A percentile compares a stretch with the other conserved stretches of the same genome.
Conservation (phyloP, 2,113 vertebrate species). For the Himantopus leucocephalus region DNA sequence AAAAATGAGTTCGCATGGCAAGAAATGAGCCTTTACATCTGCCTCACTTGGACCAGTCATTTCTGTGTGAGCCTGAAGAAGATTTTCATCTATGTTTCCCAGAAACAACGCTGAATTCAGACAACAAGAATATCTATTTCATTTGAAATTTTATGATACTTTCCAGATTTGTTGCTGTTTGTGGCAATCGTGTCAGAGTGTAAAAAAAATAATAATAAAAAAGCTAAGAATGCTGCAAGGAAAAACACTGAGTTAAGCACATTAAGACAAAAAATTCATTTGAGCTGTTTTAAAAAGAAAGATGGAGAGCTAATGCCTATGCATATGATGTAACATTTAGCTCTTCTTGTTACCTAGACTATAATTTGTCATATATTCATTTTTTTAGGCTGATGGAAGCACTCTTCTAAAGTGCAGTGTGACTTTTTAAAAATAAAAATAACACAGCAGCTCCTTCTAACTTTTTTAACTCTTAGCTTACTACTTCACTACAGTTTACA, state of each 20-base stretch:
- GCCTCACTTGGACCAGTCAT: neutral
- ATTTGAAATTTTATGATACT: conserved; percentile 14
- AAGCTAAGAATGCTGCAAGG: neutral
- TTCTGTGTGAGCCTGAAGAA: neutral
- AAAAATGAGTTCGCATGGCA: conserved; percentile 24
- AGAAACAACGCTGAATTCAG: neutral
- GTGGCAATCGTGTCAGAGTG: neutral
- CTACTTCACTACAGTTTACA: neutral
- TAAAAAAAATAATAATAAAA: neutral
- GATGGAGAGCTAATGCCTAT: neutral
- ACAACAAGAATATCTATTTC: neutral
- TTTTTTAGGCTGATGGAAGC: neutral
- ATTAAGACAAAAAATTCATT: neutral
- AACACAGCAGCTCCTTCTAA: neutral
- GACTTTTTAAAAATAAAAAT: neutral
- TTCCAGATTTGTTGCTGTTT: conserved; percentile 24
- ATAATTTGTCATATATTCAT: neutral
- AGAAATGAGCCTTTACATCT: conserved; percentile 8
- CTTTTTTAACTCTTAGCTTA: neutral
- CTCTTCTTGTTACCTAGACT: neutral
- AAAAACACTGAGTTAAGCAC: neutral
- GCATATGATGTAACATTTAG: neutral
- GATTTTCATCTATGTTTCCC: conserved; percentile 17
- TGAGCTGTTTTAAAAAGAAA: neutral
- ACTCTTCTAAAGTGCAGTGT: neutral